Conservation (phyloP, 2,888 invertebrate genomes). For the Eupithecia subumbrata region DNA sequence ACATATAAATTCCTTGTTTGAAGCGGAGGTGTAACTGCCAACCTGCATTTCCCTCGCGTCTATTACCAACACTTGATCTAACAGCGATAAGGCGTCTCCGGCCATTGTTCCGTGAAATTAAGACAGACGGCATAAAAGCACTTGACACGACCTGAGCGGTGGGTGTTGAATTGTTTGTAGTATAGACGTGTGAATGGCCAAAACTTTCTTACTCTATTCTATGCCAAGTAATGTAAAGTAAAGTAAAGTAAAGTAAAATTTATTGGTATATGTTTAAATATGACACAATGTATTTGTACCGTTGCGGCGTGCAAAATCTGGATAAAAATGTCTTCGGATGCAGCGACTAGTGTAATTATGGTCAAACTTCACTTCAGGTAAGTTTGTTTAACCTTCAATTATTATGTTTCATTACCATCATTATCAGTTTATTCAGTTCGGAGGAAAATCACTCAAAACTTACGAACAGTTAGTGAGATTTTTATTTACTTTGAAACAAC, state of each 20-base stretch:
- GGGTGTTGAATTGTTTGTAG: not conserved
- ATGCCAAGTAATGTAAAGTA: no score
- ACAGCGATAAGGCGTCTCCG: slow-evolving; percentile 45
- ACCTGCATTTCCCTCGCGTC: slow-evolving; percentile 29
- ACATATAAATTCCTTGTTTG: not conserved
- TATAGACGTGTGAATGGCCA: not conserved
- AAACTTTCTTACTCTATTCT: not conserved
- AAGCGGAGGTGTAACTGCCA: not conserved
- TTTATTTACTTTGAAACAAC: not conserved
- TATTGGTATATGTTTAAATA: no score
- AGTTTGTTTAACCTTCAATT: no score
- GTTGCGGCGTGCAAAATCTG: no score
- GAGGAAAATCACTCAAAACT: not conserved
- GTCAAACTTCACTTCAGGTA: no score
- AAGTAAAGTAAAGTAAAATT: no score
- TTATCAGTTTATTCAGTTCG: not conserved
- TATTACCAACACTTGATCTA: slow-evolving; percentile 39
- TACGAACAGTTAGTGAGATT: not conserved
- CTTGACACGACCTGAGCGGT: not conserved
- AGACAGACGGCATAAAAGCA: slow-evolving; percentile 16
- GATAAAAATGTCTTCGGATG: no score
- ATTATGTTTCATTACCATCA: not conserved
- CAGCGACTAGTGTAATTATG: no score
- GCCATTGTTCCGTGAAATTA: slow-evolving; percentile 43
- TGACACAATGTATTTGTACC: no score